A percentile compares a stretch with the other conserved stretches of the same genome.
These are phyloP conservation scores for Melanogrammus aeglefinus DNA, from an alignment of 2,797 vertebrate genomes.

Conservation along the genomic window DNA sequence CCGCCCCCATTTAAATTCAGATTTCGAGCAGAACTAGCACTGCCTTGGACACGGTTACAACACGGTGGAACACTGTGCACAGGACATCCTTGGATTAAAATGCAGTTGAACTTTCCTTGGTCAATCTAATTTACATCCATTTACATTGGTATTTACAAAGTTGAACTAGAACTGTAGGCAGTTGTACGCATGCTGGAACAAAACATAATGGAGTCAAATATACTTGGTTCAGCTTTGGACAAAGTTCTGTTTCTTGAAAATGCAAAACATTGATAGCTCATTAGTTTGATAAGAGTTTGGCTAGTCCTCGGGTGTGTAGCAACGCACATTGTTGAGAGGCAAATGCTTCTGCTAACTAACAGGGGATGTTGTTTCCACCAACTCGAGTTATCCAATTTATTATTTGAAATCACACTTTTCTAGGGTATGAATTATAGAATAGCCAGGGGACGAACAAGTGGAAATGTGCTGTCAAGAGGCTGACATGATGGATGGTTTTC, in stretches of 20 bases:
- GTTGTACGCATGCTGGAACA: no score
- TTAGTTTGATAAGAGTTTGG: neutral
- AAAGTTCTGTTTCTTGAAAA: neutral
- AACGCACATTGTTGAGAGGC: neutral
- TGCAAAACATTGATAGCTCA: neutral
- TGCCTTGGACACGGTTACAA: neutral
- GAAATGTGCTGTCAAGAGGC: neutral
- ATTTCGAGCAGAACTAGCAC: neutral
- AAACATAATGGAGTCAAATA: no score
- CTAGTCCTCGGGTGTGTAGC: neutral
- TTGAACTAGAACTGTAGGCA: no score
- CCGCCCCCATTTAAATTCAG: neutral
- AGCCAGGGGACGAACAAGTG: neutral
- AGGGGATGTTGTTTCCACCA: neutral
- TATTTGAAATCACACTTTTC: neutral
- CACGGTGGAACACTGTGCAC: neutral
- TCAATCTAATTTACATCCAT: neutral
- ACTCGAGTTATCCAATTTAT: neutral
- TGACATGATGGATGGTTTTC: neutral
- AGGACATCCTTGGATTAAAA: neutral
- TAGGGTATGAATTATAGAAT: neutral
- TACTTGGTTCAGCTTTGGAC: neutral
- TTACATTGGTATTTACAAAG: neutral
- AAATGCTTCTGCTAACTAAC: neutral
- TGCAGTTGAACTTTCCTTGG: neutral